phyloP scores from a whole-genome alignment of 2,888 invertebrate genomes.

The Monochamus alternatus region DNA sequence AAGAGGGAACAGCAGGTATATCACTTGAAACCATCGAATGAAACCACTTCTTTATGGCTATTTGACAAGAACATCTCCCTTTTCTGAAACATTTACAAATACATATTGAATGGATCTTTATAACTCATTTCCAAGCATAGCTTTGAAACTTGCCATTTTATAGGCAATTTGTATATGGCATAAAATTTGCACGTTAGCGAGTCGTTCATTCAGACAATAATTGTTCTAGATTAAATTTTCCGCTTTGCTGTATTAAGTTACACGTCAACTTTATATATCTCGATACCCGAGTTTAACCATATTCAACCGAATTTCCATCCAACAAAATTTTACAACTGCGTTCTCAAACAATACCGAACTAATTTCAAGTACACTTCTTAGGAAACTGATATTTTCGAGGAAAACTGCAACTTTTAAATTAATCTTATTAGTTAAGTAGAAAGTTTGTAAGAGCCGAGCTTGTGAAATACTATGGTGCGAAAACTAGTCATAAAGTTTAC shows the following conservation, averaged over 20 bases:
- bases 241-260: background rate
- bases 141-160: too few relatives aligned
- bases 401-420: slow-evolving; percentile 26
- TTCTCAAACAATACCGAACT: slow-evolving; percentile 15
- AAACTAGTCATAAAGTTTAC: background rate
- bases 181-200: too few relatives aligned
- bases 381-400: slow-evolving; percentile 16
- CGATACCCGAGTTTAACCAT: background rate
- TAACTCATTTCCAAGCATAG: too few relatives aligned
- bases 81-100: too few relatives aligned
- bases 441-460: slow-evolving; percentile 16
- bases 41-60: too few relatives aligned
- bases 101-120: too few relatives aligned
- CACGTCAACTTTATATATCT: slow-evolving; percentile 1
- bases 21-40: too few relatives aligned
- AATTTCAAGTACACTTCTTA: slow-evolving; percentile 27
- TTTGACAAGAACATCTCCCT: too few relatives aligned
- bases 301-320: background rate
- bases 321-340: slow-evolving; percentile 15
- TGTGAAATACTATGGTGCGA: slow-evolving; percentile 2
- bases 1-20: too few relatives aligned
- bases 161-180: too few relatives aligned
- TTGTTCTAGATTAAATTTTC: background rate
- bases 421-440: slow-evolving; percentile 27
- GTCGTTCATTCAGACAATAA: background rate